These are phyloP conservation scores for Leptinotarsa haldemani DNA, from an alignment of 2,888 invertebrate species.

Conservation along the genomic window DNA sequence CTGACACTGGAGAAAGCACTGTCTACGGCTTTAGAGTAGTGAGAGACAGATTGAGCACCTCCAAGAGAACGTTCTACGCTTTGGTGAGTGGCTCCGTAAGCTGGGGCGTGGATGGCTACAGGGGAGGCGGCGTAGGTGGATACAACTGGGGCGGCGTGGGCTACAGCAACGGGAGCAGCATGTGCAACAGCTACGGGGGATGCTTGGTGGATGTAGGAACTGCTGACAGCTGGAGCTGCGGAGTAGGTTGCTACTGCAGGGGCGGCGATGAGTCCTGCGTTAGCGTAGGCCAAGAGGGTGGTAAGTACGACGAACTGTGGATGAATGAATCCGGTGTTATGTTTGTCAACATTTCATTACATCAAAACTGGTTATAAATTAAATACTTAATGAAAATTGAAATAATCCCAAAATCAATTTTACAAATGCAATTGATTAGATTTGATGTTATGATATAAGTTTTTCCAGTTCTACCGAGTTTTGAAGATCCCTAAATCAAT, in stretches of 20 bases:
- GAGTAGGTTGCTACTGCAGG: slow-evolving; percentile 52
- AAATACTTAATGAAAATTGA: no score
- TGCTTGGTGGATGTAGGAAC: slow-evolving; percentile 47
- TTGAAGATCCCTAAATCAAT: no score
- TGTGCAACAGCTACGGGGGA: slow-evolving; percentile 39
- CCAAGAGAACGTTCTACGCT: slow-evolving; percentile 71
- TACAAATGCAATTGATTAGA: no score
- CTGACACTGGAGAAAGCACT: slow-evolving; percentile 72
- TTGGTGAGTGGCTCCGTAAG: slow-evolving; percentile 68
- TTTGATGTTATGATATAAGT: no score
- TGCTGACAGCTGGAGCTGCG: slow-evolving; percentile 51
- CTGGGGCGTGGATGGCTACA: slow-evolving; percentile 55
- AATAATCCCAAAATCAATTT: no score
- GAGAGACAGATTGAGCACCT: slow-evolving; percentile 69
- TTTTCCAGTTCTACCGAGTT: no score
- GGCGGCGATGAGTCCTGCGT: slow-evolving; percentile 68
- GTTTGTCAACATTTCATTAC: not conserved
- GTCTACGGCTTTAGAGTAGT: slow-evolving; percentile 70
- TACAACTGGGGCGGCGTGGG: slow-evolving; percentile 40
- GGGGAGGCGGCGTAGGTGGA: slow-evolving; percentile 42
- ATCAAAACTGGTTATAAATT: no score
- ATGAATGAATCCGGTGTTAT: slow-evolving; percentile 8
- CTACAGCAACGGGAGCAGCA: slow-evolving; percentile 32
- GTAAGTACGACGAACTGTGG: slow-evolving; percentile 70
- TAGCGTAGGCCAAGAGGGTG: slow-evolving; percentile 71